Evolutionary conservation across 92 coral and sea anemone genomes (phyloP).

Genomic region (Siderastrea radians): DNA sequence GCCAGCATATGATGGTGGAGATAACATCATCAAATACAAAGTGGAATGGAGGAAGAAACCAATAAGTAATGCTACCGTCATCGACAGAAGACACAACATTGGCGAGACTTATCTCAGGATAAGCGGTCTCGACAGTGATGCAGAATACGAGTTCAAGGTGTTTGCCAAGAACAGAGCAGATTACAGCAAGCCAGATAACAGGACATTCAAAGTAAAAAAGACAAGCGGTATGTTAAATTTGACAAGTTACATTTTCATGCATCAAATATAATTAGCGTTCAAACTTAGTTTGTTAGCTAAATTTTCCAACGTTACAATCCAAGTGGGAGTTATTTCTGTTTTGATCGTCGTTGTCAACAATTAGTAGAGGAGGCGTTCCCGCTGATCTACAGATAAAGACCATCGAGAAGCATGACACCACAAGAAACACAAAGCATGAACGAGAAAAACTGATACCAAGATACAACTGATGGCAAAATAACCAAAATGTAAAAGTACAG

Average conservation of each 20-base stretch:
- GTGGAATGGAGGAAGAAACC: conserved; percentile 62
- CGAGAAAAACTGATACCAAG: no score
- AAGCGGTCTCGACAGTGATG: conserved; percentile 16
- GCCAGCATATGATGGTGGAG: conserved; percentile 65
- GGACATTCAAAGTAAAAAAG: conserved; percentile 21
- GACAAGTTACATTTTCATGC: background rate
- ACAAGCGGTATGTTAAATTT: background rate
- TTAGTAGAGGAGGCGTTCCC: no score
- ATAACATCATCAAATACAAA: conserved; percentile 32
- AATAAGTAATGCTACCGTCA: background rate
- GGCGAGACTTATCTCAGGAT: background rate
- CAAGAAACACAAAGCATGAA: no score
- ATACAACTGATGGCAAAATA: no score
- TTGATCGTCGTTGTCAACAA: no score
- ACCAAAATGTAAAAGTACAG: no score
- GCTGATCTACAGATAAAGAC: no score
- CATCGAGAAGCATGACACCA: no score
- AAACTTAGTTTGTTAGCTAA: no score
- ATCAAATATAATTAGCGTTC: background rate
- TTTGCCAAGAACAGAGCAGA: conserved; percentile 53
- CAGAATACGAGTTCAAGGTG: conserved; percentile 58
- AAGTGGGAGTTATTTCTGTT: no score
- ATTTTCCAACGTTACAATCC: no score
- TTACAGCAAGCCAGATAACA: conserved; percentile 39
- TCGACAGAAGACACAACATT: background rate